Percentiles rank a stretch among this genome's conserved stretches.
phyloP scores from a whole-genome alignment of 35 echinoderm and acorn worm genomes.

The Ptychodera flava region DNA sequence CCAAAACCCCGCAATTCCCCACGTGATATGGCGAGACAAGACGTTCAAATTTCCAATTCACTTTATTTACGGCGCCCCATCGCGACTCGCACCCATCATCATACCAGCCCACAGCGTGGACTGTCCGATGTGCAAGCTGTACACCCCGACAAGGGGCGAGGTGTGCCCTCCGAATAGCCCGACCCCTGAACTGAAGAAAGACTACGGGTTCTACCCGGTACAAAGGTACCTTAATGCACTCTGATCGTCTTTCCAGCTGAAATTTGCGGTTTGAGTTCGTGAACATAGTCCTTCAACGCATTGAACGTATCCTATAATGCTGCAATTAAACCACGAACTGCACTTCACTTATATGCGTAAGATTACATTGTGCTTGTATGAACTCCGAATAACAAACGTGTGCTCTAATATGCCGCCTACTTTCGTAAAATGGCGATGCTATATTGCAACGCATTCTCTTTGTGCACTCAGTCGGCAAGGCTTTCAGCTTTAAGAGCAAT shows the following conservation, averaged over 20 bases:
- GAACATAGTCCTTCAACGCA: too few species aligned
- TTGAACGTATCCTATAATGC: too few species aligned
- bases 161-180: conserved; percentile 81
- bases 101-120: conserved; percentile 73
- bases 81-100: conserved; percentile 54
- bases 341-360: too few species aligned
- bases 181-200: conserved; percentile 48
- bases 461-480: too few species aligned
- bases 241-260: neutral
- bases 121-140: conserved; percentile 70
- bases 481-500: too few species aligned
- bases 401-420: too few species aligned
- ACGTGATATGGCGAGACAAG: conserved; percentile 81
- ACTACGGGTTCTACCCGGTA: conserved; percentile 79
- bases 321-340: too few species aligned
- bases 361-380: too few species aligned
- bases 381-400: too few species aligned
- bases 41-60: conserved; percentile 43
- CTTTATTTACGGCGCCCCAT: conserved; percentile 76
- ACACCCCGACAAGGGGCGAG: conserved; percentile 24
- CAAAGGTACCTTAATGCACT: conserved; percentile 22
- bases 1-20: conserved; percentile 49
- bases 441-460: too few species aligned
- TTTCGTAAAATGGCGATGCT: too few species aligned
- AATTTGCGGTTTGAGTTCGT: too few species aligned